Base-by-base conservation (phyloP, 2,113 vertebrate genomes). In the Erinaceus europaeus region DNA sequence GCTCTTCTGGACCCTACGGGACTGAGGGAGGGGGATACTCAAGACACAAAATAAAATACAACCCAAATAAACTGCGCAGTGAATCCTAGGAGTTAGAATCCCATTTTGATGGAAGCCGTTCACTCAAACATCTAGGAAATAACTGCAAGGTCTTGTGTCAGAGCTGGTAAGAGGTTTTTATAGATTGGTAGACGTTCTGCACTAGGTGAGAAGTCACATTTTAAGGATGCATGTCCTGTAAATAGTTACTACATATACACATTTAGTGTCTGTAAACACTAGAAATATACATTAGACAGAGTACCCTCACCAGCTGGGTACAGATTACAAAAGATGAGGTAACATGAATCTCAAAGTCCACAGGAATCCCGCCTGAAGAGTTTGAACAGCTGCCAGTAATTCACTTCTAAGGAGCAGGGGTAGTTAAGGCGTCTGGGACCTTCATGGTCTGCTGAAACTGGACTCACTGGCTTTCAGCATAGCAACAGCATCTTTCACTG, bases 401-500 rank as follows among this genome's bases (percentile, higher is more conserved):
- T 93, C 95, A 85, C 86, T 95, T 95, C 89, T 94, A 88, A 86
- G 78, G 93, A 42, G 82, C 75, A 79, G 89, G 92, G 93, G 94
- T 57, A n/a, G 84, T 94, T 61, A 91, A 21, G 84, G 81, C 0
- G 68, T 59, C 87, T 87, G 90, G 94, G 62, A 50, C 94, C 79
- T 8, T 0, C 21, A 97, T 0, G 96, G 94, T 96, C 96, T 97
- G 94, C 96, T 88, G 57, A 97, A 95, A 90, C 96, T 96, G 73
- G 95, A 96, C 72, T 98, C 97, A 0, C 97, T 97, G 5, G 97
- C 97, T 94, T 96, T 97, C 87, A 98, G 95, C 95, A 98, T 97
- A 91, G 96, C 97, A 7, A 98, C 96, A 0, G 97, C 97, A 46
- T 98, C 98, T 89, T 98, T 98, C 59, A 98, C 98, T 53, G 98